These are phyloP conservation scores for Proisotoma minuta DNA, from an alignment of 2,888 invertebrate species.

Conservation along the genomic window DNA sequence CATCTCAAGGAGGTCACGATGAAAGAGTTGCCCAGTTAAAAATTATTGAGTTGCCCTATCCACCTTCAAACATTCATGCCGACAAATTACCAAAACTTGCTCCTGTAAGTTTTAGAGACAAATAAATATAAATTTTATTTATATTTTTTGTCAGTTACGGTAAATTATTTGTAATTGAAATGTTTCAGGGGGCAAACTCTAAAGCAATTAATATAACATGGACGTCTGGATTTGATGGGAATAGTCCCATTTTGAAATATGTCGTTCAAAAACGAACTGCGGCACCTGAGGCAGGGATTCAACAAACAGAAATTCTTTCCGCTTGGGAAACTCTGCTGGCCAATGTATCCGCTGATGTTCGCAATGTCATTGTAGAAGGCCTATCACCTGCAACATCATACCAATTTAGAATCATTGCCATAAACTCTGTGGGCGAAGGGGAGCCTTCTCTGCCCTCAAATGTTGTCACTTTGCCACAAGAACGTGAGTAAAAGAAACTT, in stretches of 20 bases:
- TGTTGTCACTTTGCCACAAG: conserved; percentile 86
- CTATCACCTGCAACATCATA: conserved; percentile 92
- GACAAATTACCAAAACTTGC: conserved; percentile 52
- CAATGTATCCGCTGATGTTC: conserved; percentile 73
- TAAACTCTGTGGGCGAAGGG: conserved; percentile 94
- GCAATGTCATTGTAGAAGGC: conserved; percentile 74
- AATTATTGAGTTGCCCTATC: conserved; percentile 92
- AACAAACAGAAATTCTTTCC: conserved; percentile 32
- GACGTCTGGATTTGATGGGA: conserved; percentile 95
- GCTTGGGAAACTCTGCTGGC: conserved; percentile 78
- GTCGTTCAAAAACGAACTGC: conserved; percentile 87
- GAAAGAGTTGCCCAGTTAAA: conserved; percentile 75
- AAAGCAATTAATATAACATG: conserved; percentile 83
- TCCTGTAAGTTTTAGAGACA: conserved; percentile 53
- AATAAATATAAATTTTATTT: no score
- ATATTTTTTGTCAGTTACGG: no score
- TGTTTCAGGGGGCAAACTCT: conserved; percentile 50
- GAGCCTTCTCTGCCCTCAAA: conserved; percentile 84
- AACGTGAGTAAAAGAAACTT: conserved; percentile 64
- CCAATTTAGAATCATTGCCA: conserved; percentile 93
- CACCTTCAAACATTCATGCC: conserved; percentile 82
- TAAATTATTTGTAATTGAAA: no score
- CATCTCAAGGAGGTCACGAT: conserved; percentile 89
- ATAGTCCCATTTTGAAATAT: conserved; percentile 87
- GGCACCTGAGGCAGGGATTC: conserved; percentile 53